Percentiles rank a stretch among this genome's conserved stretches.
Evolutionary conservation across 1,140 invertebrate genomes (phyloP).

Genomic region (Drosophila tsacasi): DNA sequence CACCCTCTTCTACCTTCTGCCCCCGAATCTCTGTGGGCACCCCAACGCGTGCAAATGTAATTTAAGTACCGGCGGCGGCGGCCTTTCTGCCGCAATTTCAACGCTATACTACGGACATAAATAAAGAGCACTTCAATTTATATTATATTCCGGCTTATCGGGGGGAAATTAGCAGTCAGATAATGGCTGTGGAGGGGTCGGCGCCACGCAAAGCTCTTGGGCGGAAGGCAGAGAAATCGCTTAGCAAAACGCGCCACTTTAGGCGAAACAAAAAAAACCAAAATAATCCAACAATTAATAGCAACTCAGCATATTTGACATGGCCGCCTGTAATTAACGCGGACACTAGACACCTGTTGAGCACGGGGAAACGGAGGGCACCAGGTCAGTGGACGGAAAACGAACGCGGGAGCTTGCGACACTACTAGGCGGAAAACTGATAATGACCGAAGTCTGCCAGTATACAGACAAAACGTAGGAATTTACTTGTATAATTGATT

Average conservation of each 20-base stretch:
- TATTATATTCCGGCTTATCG: constrained; percentile 49
- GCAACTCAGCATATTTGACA: constrained; percentile 37
- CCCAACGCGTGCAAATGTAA: constrained; percentile 43
- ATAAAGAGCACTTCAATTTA: constrained; percentile 54
- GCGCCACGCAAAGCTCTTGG: constrained; percentile 47
- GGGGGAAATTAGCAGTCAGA: constrained; percentile 45
- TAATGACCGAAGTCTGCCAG: constrained; percentile 12
- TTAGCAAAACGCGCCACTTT: constrained; percentile 73
- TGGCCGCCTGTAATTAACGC: constrained; percentile 53
- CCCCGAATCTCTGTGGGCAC: not conserved
- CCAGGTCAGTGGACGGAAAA: constrained; percentile 28
- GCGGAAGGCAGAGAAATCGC: constrained; percentile 34
- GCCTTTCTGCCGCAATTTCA: constrained; percentile 33
- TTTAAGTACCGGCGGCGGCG: constrained; percentile 38
- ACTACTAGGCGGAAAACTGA: constrained; percentile 35
- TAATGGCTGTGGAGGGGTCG: constrained; percentile 5
- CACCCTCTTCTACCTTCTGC: not conserved
- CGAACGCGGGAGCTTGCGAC: constrained; percentile 36
- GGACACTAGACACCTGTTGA: constrained; percentile 38
- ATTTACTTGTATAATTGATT: constrained; percentile 36
- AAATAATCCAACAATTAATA: constrained; percentile 32
- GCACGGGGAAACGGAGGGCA: constrained; percentile 1
- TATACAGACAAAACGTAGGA: constrained; percentile 4
- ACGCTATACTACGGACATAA: constrained; percentile 36
- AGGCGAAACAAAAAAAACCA: constrained; percentile 24